Conservation (phyloP, 2,888 invertebrate genomes). For the Drosophila cracens region DNA sequence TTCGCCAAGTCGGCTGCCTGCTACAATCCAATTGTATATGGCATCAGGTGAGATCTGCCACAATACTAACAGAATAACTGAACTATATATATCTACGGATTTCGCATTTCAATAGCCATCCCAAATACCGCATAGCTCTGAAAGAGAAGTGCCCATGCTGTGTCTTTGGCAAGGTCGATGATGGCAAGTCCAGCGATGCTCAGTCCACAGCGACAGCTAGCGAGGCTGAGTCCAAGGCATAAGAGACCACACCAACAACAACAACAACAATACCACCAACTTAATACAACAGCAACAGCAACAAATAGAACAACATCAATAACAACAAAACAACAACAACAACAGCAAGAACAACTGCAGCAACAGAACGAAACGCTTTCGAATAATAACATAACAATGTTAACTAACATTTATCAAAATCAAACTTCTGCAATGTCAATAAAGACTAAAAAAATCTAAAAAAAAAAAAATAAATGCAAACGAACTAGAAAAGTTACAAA, state of each 20-base stretch:
- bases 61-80: too few relatives aligned
- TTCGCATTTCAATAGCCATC: constrained; percentile 85
- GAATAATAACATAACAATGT: constrained; percentile 67
- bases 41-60: constrained; percentile 89
- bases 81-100: neutral
- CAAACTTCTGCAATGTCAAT: constrained; percentile 80
- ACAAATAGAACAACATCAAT: constrained; percentile 49
- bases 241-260: constrained; percentile 60
- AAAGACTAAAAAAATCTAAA: constrained; percentile 74
- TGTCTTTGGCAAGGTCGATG: constrained; percentile 83
- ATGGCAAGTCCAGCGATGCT: constrained; percentile 82
- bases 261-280: constrained; percentile 28
- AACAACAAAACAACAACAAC: constrained; percentile 64
- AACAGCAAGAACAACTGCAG: constrained; percentile 80
- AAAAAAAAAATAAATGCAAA: constrained; percentile 77
- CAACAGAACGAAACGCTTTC: constrained; percentile 82
- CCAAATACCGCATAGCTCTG: constrained; percentile 87
- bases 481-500: constrained; percentile 77
- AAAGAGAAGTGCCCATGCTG: constrained; percentile 88
- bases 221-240: constrained; percentile 83
- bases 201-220: constrained; percentile 83
- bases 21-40: constrained; percentile 96
- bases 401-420: constrained; percentile 57
- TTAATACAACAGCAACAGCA: constrained; percentile 60
- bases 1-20: constrained; percentile 96